Evolutionary conservation across 2,797 vertebrate species (phyloP).

Genomic region (Chromis chromis): DNA sequence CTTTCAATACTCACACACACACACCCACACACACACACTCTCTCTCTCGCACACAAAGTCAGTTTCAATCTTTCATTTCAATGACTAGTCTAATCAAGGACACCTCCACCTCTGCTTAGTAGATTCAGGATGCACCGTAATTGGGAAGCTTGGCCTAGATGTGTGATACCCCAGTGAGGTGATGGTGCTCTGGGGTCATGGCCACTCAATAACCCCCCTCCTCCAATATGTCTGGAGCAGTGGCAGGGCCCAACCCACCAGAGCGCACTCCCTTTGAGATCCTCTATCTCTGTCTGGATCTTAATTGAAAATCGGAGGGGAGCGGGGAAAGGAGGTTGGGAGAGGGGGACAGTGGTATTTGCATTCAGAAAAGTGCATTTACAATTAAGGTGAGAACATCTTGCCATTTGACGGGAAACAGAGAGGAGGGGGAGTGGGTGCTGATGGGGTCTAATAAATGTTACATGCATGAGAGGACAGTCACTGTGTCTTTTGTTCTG

Average conservation of each 20-base stretch:
- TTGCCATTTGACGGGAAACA: constrained; percentile 47
- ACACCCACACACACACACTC: constrained; percentile 18
- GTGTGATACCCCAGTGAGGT: constrained; percentile 51
- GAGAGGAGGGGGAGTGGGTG: background rate
- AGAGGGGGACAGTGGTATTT: constrained; percentile 44
- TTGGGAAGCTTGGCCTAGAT: constrained; percentile 27
- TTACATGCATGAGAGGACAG: constrained; percentile 11
- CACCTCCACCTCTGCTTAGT: constrained; percentile 48
- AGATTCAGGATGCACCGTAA: constrained; percentile 32
- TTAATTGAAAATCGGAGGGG: constrained; percentile 81
- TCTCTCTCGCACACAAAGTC: constrained; percentile 11
- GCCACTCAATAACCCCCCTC: constrained; percentile 65
- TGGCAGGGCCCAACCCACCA: constrained; percentile 32
- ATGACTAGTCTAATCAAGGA: constrained; percentile 62
- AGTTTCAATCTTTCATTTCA: constrained; percentile 49
- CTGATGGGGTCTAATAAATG: constrained; percentile 39
- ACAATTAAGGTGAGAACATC: constrained; percentile 65
- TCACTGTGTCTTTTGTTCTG: constrained; percentile 26
- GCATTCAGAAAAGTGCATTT: constrained; percentile 64
- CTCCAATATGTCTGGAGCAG: constrained; percentile 49
- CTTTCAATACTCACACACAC: constrained; percentile 26
- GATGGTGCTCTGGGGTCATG: constrained; percentile 62
- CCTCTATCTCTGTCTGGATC: constrained; percentile 81
- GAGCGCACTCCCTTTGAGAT: constrained; percentile 56
- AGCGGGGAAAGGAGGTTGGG: constrained; percentile 26